phyloP scores from a whole-genome alignment of 2,797 vertebrate genomes.

The Geotrypetes seraphini region DNA sequence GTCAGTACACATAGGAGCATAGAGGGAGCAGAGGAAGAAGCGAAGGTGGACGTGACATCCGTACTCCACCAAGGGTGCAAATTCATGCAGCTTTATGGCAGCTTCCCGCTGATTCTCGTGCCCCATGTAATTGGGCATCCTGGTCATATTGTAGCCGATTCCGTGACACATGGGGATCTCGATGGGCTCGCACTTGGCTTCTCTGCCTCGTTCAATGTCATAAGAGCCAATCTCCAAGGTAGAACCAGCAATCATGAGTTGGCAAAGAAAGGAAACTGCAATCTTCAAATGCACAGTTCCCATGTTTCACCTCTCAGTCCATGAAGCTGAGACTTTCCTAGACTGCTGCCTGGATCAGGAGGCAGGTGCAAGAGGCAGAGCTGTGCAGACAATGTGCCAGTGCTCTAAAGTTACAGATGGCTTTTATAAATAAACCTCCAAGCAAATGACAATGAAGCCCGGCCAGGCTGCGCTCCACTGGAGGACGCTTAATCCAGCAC shows the following conservation, averaged over 20 bases:
- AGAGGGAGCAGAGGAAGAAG: constrained; percentile 97
- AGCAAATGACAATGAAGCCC: constrained; percentile 16
- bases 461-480: constrained; percentile 18
- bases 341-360: too few relatives aligned
- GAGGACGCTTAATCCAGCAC: constrained; percentile 3
- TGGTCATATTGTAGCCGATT: constrained; percentile 95
- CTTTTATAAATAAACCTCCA: too few relatives aligned
- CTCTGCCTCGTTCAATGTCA: constrained; percentile 74
- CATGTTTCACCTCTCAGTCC: too few relatives aligned
- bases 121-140: constrained; percentile 95
- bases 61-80: constrained; percentile 86
- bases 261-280: constrained; percentile 67
- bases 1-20: constrained; percentile 94
- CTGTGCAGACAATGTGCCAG: too few relatives aligned
- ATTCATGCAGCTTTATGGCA: constrained; percentile 86
- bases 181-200: constrained; percentile 84
- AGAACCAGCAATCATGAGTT: constrained; percentile 58
- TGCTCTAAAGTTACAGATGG: too few relatives aligned
- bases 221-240: constrained; percentile 75
- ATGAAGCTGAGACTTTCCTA: too few relatives aligned
- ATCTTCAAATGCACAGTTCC: too few relatives aligned
- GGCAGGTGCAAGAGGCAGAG: too few relatives aligned
- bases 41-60: constrained; percentile 91
- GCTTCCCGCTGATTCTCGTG: constrained; percentile 89
- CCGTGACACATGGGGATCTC: constrained; percentile 91